Conservation (phyloP, 2,113 vertebrate genomes). For the Steatornis caripensis region DNA sequence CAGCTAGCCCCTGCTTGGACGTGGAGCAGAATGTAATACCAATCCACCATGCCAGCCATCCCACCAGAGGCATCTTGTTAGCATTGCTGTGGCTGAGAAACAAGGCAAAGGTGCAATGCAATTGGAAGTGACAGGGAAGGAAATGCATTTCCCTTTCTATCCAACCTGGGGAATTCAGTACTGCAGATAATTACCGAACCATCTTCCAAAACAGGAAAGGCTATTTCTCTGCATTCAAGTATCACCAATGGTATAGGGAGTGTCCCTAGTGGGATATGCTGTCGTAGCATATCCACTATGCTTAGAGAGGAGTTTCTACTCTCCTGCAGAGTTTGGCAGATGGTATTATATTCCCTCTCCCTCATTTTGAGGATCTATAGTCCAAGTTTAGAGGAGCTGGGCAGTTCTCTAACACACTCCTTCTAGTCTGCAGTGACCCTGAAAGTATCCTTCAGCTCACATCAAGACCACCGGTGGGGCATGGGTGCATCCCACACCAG, state of each 20-base stretch:
- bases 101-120: not conserved
- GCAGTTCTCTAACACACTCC: not conserved
- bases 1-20: not conserved
- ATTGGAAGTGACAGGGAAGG: not conserved
- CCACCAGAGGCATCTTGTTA: not conserved
- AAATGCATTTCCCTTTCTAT: not conserved
- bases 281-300: not conserved
- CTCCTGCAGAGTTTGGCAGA: not conserved
- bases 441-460: not conserved
- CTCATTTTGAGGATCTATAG: not conserved
- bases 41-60: not conserved
- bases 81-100: not conserved
- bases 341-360: not conserved
- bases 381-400: not conserved
- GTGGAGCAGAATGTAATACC: not conserved
- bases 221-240: not conserved
- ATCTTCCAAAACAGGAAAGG: not conserved
- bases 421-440: not conserved
- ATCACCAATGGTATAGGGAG: not conserved
- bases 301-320: not conserved
- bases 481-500: not conserved
- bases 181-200: not conserved
- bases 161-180: not conserved
- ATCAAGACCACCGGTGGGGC: not conserved
- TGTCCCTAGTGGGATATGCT: not conserved